Evolutionary conservation across 2,888 invertebrate genomes (phyloP).

Genomic region (Abrostola tripartita): DNA sequence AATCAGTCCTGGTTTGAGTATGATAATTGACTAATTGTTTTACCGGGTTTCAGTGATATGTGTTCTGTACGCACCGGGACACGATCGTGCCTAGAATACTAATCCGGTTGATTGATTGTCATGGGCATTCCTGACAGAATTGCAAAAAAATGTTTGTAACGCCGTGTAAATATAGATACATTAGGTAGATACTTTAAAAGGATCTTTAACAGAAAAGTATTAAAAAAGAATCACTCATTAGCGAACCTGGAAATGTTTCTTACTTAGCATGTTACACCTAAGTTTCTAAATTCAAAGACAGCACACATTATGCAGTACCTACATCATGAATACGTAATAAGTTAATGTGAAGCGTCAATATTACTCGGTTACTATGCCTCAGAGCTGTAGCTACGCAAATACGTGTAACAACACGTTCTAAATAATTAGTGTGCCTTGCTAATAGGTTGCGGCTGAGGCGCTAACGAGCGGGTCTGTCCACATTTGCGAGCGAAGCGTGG

Average conservation of each 20-base stretch:
- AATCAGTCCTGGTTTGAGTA: background rate
- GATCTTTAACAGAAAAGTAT: too few relatives aligned
- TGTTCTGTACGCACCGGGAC: background rate
- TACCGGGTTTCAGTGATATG: background rate
- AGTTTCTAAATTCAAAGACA: background rate
- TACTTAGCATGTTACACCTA: conserved; percentile 3
- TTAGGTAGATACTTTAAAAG: too few relatives aligned
- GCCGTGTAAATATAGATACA: background rate
- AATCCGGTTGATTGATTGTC: background rate
- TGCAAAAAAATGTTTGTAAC: background rate
- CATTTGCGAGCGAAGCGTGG: conserved; percentile 49
- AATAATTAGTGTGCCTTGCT: conserved; percentile 44
- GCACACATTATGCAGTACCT: conserved; percentile 34
- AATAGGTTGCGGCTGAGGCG: conserved; percentile 48
- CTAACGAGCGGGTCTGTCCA: conserved; percentile 48
- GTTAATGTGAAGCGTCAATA: conserved; percentile 46
- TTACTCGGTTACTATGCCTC: conserved; percentile 26
- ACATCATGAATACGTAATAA: conserved; percentile 41
- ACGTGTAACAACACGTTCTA: conserved; percentile 39
- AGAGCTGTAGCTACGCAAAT: conserved; percentile 39
- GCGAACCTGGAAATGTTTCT: too few relatives aligned
- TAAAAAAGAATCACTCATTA: background rate
- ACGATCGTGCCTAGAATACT: background rate
- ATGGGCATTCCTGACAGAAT: background rate
- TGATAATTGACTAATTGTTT: background rate